Percentiles rank a stretch among this genome's conserved stretches.
Evolutionary conservation across 2,113 vertebrate genomes (phyloP).

Genomic region (Neotoma lepida): DNA sequence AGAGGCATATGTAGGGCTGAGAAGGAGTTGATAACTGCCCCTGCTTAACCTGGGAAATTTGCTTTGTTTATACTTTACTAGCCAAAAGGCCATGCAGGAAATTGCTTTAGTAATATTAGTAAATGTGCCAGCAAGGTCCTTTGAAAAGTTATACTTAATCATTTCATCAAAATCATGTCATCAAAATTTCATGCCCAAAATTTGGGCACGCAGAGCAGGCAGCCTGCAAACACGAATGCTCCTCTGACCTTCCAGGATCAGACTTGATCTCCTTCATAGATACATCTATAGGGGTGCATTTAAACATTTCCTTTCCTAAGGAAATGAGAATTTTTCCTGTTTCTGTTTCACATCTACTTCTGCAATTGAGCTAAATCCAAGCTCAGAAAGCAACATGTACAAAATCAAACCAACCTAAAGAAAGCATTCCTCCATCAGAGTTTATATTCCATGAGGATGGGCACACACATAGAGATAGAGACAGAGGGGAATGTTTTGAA

Average conservation of each 20-base stretch:
- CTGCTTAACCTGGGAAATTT: not conserved
- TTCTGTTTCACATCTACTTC: conserved; percentile 15
- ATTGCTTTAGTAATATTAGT: not conserved
- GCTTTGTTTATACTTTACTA: not conserved
- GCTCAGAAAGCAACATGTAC: conserved; percentile 33
- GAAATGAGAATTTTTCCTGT: not conserved
- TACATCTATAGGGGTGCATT: not conserved
- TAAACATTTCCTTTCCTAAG: not conserved
- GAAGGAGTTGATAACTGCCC: not conserved
- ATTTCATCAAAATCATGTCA: not conserved
- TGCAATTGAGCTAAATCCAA: conserved; percentile 21
- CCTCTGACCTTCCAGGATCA: not conserved
- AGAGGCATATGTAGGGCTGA: not conserved
- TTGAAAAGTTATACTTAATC: not conserved
- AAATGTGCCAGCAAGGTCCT: not conserved
- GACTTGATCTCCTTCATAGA: not conserved
- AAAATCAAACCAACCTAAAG: conserved; percentile 29
- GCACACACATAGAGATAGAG: not conserved
- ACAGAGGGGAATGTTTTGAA: not conserved
- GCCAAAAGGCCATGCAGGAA: not conserved
- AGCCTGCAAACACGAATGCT: not conserved
- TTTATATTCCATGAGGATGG: conserved; percentile 8
- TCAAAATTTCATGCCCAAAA: not conserved
- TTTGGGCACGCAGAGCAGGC: not conserved
- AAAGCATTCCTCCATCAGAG: not conserved